Conservation (phyloP, 2,888 invertebrate genomes). For the Ochropleura plecta region DNA sequence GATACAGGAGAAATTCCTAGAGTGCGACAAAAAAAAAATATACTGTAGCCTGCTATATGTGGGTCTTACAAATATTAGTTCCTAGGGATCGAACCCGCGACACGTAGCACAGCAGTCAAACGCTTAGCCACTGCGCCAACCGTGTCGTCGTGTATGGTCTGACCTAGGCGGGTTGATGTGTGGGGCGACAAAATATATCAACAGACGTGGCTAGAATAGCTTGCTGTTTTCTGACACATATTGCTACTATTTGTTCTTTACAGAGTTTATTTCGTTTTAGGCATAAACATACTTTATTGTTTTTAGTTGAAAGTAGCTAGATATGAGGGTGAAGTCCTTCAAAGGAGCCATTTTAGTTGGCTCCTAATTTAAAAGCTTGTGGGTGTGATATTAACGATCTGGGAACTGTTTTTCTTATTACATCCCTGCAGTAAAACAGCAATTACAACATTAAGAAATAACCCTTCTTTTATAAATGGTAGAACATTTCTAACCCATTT, state of each 20-base stretch:
- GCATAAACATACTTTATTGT: not conserved
- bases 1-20: too few species aligned
- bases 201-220: not conserved
- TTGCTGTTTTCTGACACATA: not conserved
- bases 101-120: too few species aligned
- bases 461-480: too few species aligned
- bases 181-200: not conserved
- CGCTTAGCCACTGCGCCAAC: too few species aligned
- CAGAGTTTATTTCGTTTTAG: not conserved
- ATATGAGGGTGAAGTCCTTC: not conserved
- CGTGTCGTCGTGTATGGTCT: too few species aligned
- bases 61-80: too few species aligned
- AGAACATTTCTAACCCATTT: conserved; percentile 38
- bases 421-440: not conserved
- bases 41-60: too few species aligned
- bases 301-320: not conserved
- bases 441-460: not conserved
- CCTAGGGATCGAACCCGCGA: too few species aligned
- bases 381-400: not conserved
- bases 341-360: not conserved
- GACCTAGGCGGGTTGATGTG: not conserved
- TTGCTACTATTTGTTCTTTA: not conserved
- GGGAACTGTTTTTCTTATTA: not conserved
- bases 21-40: too few species aligned
- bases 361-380: not conserved